Percentiles rank a stretch among this genome's conserved stretches.
These are phyloP conservation scores for Porites rus DNA, from an alignment of 92 coral and sea anemone genomes.

Conservation along the genomic window DNA sequence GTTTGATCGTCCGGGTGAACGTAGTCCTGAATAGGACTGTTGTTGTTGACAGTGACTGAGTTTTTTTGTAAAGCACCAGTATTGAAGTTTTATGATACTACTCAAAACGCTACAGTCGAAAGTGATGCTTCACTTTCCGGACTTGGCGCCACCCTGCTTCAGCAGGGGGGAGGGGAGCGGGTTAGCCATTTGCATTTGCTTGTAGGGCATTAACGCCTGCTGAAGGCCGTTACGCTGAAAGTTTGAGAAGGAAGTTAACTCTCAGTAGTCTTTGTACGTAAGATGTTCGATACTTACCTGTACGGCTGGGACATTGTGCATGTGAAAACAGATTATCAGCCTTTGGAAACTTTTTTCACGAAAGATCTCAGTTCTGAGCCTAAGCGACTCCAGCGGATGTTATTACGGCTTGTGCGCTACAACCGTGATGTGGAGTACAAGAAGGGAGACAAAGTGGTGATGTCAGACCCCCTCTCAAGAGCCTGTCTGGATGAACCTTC, in stretches of 20 bases:
- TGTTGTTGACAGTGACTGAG: too few relatives aligned
- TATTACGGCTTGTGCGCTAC: slow-evolving; percentile 34
- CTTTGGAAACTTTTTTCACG: slow-evolving; percentile 37
- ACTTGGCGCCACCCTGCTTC: slow-evolving; percentile 40
- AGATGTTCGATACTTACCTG: slow-evolving; percentile 47
- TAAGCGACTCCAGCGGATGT: slow-evolving; percentile 49
- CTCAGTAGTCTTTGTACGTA: slow-evolving; percentile 31
- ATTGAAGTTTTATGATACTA: slow-evolving; percentile 38
- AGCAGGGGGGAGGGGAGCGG: not conserved
- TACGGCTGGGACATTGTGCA: slow-evolving; percentile 43
- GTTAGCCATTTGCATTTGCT: slow-evolving; percentile 16
- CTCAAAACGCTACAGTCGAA: slow-evolving; percentile 23
- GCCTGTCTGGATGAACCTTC: not conserved
- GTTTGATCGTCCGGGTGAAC: too few relatives aligned
- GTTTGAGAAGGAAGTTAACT: slow-evolving; percentile 48
- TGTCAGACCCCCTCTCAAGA: slow-evolving; percentile 43
- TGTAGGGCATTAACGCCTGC: slow-evolving; percentile 44
- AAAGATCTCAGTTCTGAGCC: slow-evolving; percentile 21
- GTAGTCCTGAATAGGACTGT: too few relatives aligned
- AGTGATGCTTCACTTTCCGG: slow-evolving; percentile 42
- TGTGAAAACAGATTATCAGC: slow-evolving; percentile 35
- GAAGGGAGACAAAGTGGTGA: slow-evolving; percentile 34
- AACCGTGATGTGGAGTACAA: slow-evolving; percentile 44
- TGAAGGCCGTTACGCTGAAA: slow-evolving; percentile 42
- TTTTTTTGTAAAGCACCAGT: slow-evolving; percentile 41